A percentile compares a stretch with the other conserved stretches of the same genome.
Conservation (phyloP, 1,140 invertebrate species). For the Dendrolimus punctatus region DNA sequence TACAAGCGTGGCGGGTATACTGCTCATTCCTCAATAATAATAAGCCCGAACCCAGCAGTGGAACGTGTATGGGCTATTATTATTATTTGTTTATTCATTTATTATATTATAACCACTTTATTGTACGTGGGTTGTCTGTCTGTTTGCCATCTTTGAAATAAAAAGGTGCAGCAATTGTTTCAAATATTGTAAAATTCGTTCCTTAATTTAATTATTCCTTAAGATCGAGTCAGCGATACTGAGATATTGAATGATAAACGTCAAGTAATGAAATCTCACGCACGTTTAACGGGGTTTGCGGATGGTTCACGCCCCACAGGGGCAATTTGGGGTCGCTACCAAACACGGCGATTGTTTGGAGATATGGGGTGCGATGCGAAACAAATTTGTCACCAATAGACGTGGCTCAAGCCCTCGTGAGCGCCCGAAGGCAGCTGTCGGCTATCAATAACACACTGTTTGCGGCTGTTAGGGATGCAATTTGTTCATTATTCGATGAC, state of each 20-base stretch:
- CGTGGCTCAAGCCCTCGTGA: constrained; percentile 24
- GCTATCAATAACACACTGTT: constrained; percentile 60
- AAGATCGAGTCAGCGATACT: not conserved
- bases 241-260: constrained; percentile 3
- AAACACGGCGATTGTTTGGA: constrained; percentile 35
- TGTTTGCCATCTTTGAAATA: not conserved
- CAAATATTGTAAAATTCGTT: too few species aligned
- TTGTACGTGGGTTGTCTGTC: too few species aligned
- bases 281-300: constrained; percentile 15
- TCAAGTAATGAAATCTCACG: constrained; percentile 15
- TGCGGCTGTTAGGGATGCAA: constrained; percentile 59
- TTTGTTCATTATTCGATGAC: constrained; percentile 59
- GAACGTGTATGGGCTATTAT: too few species aligned
- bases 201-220: not conserved
- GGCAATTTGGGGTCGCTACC: constrained; percentile 29
- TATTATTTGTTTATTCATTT: too few species aligned
- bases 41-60: too few species aligned
- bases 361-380: constrained; percentile 37
- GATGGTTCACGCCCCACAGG: constrained; percentile 43
- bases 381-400: constrained; percentile 61
- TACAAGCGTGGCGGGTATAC: too few species aligned
- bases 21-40: too few species aligned
- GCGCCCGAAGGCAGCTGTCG: constrained; percentile 36
- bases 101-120: too few species aligned
- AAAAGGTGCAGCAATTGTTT: not conserved